These are phyloP conservation scores for Otus sunia DNA, from an alignment of 2,113 vertebrate species.

Conservation along the genomic window DNA sequence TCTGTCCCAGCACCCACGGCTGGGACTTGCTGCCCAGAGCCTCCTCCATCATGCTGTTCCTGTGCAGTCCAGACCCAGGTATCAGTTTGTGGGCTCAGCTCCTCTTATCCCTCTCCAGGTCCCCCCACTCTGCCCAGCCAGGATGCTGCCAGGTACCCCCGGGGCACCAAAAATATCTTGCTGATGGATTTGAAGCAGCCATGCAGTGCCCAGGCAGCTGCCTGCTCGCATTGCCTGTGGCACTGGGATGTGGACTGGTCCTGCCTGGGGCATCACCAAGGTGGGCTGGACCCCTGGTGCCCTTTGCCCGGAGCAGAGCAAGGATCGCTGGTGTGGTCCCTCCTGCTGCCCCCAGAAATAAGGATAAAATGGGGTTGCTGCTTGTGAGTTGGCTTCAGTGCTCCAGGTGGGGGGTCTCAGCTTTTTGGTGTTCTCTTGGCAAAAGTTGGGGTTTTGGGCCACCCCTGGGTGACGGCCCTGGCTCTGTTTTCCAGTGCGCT, in stretches of 20 bases:
- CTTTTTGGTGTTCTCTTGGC: rapidly evolving
- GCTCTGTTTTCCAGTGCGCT: constrained; percentile 79
- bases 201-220: neutral
- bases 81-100: neutral
- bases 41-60: rapidly evolving
- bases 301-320: neutral
- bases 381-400: neutral
- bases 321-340: neutral
- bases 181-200: neutral
- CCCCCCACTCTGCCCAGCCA: neutral
- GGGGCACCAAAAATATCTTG: neutral
- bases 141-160: neutral
- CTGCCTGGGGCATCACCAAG: neutral
- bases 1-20: neutral
- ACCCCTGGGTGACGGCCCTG: neutral
- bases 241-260: neutral
- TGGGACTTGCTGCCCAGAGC: neutral
- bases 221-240: rapidly evolving
- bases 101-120: neutral
- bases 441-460: rapidly evolving
- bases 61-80: neutral
- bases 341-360: neutral
- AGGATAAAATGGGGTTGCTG: rapidly evolving
- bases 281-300: neutral
- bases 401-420: neutral